Base-by-base conservation (phyloP, 2,797 vertebrate genomes). In the Cottoperca gobio region DNA sequence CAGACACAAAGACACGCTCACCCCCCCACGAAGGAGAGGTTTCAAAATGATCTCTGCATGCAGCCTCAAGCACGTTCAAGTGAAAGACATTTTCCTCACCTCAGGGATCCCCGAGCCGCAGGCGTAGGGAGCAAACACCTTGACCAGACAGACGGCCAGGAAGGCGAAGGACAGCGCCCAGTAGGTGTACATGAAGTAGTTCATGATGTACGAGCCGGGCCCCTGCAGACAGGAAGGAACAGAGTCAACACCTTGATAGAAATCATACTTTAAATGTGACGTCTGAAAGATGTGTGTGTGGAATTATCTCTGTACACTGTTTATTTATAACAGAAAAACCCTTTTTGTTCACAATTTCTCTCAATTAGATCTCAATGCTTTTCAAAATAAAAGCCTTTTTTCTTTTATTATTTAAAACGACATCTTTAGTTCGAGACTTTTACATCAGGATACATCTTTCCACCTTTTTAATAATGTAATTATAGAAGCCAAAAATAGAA, bases 171-270 rank as follows among this genome's bases (percentile, higher is more conserved):
- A 95, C 93, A 99, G 91, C 40, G 98, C 98, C 98, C 98, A 99
- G 91, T 97, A 98, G 76, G 97, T 98, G 79, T 99, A 99, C 97
- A 99, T 98, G 91, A 99, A 99, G 86, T 99, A 99, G 94, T 99
- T 99, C 98, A 99, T 98, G 89, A 99, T 99, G 84, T 99, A 99
- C 2, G 98, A 99, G 70, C 98, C 98, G 0, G 98, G 97, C n/a
- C 98, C 98, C 98, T 99, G 90, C 74, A 89, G 92, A 75, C 76
- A 88, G 79, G 0, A 40, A 2, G 55, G 8, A 11, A 31, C 4
- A 3, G 24, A 42, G 23, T 39, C 16, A 46, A 14, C 23, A 31
- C 3, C 26, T 5, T 0, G 13, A 40, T 60, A 48, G 24, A 52
- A 28, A 52, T 21, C 45, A 40, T 2, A 19, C 58, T 43, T 6